A percentile compares a stretch with the other conserved stretches of the same genome.
These are phyloP conservation scores for Erinaceus europaeus DNA, from an alignment of 2,113 vertebrate genomes.

Conservation along the genomic window DNA sequence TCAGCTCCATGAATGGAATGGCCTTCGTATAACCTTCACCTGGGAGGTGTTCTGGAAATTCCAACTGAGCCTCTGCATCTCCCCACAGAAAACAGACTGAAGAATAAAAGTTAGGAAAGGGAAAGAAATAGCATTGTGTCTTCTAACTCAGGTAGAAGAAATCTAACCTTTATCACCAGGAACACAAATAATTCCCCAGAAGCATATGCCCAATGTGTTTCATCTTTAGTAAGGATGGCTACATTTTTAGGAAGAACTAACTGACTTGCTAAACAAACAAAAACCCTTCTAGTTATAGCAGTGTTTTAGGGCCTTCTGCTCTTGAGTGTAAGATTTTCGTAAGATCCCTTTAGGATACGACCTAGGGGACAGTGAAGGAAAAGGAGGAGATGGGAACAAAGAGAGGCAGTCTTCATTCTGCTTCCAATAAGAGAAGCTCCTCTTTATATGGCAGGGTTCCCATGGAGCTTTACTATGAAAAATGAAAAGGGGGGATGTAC, in stretches of 20 bases:
- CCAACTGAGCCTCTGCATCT: neutral
- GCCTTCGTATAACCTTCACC: neutral
- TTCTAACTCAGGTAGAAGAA: neutral
- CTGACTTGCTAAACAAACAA: neutral
- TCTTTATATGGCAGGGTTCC: neutral
- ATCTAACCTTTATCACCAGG: neutral
- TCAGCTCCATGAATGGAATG: neutral
- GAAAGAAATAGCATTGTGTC: neutral
- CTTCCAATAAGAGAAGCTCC: neutral
- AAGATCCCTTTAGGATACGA: neutral
- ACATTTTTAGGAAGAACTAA: neutral
- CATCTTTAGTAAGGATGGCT: neutral
- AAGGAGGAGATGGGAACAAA: neutral
- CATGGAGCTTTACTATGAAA: neutral
- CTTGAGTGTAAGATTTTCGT: neutral
- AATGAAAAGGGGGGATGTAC: neutral
- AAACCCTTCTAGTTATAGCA: neutral
- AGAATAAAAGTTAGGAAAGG: neutral
- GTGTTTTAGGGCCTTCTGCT: neutral
- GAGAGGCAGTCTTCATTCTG: neutral
- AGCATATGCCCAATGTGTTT: neutral
- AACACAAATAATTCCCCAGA: neutral
- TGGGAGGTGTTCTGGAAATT: neutral
- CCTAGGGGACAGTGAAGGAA: neutral
- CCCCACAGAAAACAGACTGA: neutral